Evolutionary conservation across 2,113 vertebrate genomes (phyloP), one percentile per base, ranked within the genome.

Genomic region (Neogale vison): DNA sequence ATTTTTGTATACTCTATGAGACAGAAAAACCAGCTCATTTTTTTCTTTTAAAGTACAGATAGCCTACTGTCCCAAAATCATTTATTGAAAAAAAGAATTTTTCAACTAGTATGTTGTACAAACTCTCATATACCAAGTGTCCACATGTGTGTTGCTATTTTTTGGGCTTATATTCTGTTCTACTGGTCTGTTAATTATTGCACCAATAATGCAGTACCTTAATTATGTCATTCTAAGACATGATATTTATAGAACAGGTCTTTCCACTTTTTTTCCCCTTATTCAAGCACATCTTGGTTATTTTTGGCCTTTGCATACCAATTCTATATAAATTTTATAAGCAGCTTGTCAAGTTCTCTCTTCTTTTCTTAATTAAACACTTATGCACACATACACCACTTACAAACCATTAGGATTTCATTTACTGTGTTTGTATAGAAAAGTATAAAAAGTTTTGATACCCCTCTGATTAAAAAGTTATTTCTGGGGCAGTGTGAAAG

Each of bases 21-120:
- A 63, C 42, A 89, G 7, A n/a, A 29, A 8, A 14, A 65, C 24
- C 55, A 89, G 55, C 55, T 93, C 11, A 57, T 65, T 45, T 93
- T 86, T 59, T 67, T 50, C n/a, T 42, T 17, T 17, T 52, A 52
- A 17, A 52, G 67, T 69, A 79, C 26, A 2, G 74, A 87, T 3
- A 55, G 11, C 11, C 2, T 77, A 11, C 76, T n/a, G n/a, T 63
- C 14, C n/a, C 55, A 83, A n/a, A 26, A 65, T 36, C 45, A 84
- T 84, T 90, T 84, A 47, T 47, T 95, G 31, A 84, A 17, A 95
- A 77, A 82, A 71, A 90, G 29, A 84, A n/a, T 47, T 76, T 88
- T 14, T 69, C 20, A 57, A 90, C 12, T 52, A 85, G 65, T 57
- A 23, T 77, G 15, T 45, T 31, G 31, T 47, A 85, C 15, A 79